Base-by-base conservation (phyloP, 2,888 invertebrate genomes). In the Andrena fulva region DNA sequence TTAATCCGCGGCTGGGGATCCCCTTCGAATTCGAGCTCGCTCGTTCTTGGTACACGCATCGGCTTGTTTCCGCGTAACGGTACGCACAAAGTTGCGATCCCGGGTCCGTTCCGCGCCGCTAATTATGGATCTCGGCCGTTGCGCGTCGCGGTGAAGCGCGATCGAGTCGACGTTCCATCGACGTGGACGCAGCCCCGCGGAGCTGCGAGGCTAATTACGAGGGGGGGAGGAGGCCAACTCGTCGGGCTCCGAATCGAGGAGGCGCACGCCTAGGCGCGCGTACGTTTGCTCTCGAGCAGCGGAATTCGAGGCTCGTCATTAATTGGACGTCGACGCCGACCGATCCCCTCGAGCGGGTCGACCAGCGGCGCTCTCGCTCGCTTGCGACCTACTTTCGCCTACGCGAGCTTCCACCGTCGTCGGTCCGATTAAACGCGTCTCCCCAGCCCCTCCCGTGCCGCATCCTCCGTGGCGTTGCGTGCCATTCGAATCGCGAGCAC, bases 251-350 rank as follows among this genome's bases (percentile, higher is more conserved):
- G 31, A 60, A 70, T 60, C 70, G 33, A 10, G 48, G 48, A 48
- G 48, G 24, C 31, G 12, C 6, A 52, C 24, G n/a, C 42, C n/a
- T 2, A 27, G n/a, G 59, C 59, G 48, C 31, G 27, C 59, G 70
- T 63, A 63, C 67, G 60, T 48, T 48, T 50, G 70, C 52, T 27
- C 42, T 52, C 24, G 60, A 12, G 56, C 59, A 42, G 35, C 72
- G 83, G 87, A 87, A 87, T 87, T 76, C 86, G 67, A 76, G 67
- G 75, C 84, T 77, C 77, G 81, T 77, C 73, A 80, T 87, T 87
- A 87, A 87, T 87, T 86, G 86, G 66, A 81, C 77, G 59, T 71
- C 70, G 73, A 70, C 74, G 80, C 50, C 27, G 75, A 66, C 7
- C 59, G 27, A 20, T 20, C 29, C 70, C 24, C 27, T 29, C 42